Evolutionary conservation across 1,140 invertebrate species (phyloP), one percentile per base, ranked within the genome.

Genomic region (Macrobrachium rosenbergii): DNA sequence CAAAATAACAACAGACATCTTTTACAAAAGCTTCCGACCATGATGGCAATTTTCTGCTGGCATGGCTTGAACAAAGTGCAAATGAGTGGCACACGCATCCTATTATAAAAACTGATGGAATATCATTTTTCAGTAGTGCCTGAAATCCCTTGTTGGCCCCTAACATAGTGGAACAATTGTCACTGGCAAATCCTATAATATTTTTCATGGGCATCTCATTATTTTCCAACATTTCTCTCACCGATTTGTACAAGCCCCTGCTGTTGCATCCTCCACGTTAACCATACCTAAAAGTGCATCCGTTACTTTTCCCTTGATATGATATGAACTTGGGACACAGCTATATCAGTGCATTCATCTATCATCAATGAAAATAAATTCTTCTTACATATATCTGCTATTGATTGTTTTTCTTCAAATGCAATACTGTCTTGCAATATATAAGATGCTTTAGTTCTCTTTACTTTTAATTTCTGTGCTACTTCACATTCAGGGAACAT

Each of bases 41-140:
- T 23, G 80, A 82, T n/a, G 63, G 80, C 37, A 82, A 72, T 23
- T 82, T n/a, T 19, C 19, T 82, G 63, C 64, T 23, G 23, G 80
- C 80, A 82, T 82, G 80, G 64, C 28, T 82, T n/a, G 80, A 14
- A 72, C 80, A 82, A 28, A 82, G 80, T n/a, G 80, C 80, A 43
- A 82, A 82, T 19, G 59, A 82, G 67, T 83, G 81, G 64, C 81
- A 83, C n/a, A 83, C 78, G 23, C 78, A 62, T 21, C 78, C 78
- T 23, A 60, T 19, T 19, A 80, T 80, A 80, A 59, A 80, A 37
- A 80, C 78, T 21, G 52, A 64, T n/a, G 78, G 78, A 45, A 72
- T 52, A 83, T 83, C 63, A 69, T 58, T 83, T 83, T 83, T 83
- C 64, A 83, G 52, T 23, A 12, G 52, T n/a, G 64, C 81, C 52